phyloP scores from a whole-genome alignment of 2,113 vertebrate genomes.

The Pollachius pollachius region DNA sequence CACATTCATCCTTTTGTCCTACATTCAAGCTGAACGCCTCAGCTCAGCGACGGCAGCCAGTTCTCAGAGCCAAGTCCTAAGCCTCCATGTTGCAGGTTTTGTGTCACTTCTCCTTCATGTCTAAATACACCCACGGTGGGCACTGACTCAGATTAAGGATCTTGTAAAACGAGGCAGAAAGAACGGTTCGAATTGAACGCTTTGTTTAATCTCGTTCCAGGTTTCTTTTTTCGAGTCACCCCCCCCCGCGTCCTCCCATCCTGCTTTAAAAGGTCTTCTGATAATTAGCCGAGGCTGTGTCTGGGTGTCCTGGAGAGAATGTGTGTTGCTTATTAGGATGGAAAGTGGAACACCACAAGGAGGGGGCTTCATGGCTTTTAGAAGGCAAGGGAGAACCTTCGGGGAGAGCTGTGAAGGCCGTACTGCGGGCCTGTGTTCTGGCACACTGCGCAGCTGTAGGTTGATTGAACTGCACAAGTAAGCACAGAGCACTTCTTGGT shows the following conservation, averaged over 20 bases:
- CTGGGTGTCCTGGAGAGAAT: slow-evolving; percentile 54
- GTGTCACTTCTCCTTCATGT: slow-evolving; percentile 22
- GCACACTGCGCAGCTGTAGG: too few species aligned
- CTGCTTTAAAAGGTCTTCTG: slow-evolving; percentile 50
- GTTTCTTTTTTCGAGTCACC: slow-evolving; percentile 8
- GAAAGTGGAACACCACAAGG: slow-evolving; percentile 34
- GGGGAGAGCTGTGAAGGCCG: too few species aligned
- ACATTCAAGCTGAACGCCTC: too few species aligned
- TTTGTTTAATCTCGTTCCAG: slow-evolving; percentile 70
- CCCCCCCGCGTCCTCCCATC: neutral
- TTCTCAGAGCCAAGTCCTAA: too few species aligned
- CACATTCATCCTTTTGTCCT: too few species aligned
- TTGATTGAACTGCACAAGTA: too few species aligned
- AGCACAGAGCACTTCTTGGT: neutral
- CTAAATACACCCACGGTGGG: slow-evolving; percentile 39
- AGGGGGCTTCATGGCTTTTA: slow-evolving; percentile 5
- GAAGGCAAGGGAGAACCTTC: too few species aligned
- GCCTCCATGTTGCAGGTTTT: neutral
- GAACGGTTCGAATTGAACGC: slow-evolving; percentile 33
- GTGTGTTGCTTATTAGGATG: slow-evolving; percentile 64
- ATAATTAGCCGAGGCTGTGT: slow-evolving; percentile 57
- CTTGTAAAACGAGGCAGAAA: slow-evolving; percentile 46
- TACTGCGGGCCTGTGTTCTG: too few species aligned
- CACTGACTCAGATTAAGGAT: slow-evolving; percentile 51
- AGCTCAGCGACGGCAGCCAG: too few species aligned